These are phyloP conservation scores for Amblyraja radiata DNA, from an alignment of 2,797 vertebrate genomes.

Conservation along the genomic window DNA sequence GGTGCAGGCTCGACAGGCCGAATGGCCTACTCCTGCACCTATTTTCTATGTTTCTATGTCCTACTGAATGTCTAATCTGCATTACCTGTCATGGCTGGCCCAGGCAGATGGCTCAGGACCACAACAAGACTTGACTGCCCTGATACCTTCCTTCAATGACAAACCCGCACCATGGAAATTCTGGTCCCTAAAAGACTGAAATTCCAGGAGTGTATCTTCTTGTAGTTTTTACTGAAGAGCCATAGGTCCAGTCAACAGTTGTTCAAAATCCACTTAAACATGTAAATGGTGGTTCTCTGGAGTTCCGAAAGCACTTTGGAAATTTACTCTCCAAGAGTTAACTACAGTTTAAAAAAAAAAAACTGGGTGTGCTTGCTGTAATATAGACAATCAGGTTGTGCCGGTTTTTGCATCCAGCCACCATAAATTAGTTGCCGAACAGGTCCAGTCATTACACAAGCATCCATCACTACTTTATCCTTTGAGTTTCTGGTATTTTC, in stretches of 20 bases:
- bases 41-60: not conserved
- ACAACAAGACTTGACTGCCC: too few species aligned
- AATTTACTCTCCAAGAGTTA: not conserved
- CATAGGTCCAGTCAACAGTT: too few species aligned
- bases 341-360: not conserved
- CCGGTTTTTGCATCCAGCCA: not conserved
- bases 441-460: not conserved
- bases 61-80: not conserved
- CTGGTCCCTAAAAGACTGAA: not conserved
- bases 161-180: not conserved
- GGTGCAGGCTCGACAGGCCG: too few species aligned
- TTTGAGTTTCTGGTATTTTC: not conserved
- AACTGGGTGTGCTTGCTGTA: not conserved
- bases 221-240: not conserved
- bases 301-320: not conserved
- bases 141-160: not conserved
- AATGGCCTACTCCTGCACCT: too few species aligned
- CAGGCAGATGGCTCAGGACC: not conserved
- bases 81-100: not conserved
- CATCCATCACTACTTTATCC: not conserved
- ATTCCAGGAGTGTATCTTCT: not conserved
- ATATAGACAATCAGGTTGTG: conserved; percentile 9
- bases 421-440: conserved; percentile 18
- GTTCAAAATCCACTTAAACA: not conserved
- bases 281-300: not conserved